phyloP scores from a whole-genome alignment of 2,797 vertebrate genomes.

The Trachurus trachurus region DNA sequence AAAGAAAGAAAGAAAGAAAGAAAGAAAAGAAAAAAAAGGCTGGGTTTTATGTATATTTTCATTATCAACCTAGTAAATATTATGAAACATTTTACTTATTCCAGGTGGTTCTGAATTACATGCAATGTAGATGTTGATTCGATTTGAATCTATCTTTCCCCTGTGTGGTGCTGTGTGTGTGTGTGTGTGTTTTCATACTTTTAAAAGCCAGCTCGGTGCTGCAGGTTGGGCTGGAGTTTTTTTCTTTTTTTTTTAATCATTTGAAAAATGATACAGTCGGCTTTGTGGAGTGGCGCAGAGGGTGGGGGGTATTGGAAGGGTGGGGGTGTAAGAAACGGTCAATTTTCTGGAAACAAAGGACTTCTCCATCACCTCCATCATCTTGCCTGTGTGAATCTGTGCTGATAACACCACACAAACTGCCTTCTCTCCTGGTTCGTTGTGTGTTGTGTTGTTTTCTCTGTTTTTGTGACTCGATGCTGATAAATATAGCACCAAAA shows the following conservation, averaged over 20 bases:
- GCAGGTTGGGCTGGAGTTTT: slow-evolving; percentile 47
- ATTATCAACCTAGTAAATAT: not conserved
- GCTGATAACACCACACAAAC: slow-evolving; percentile 29
- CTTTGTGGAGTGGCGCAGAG: not conserved
- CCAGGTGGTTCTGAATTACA: not conserved
- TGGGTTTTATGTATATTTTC: not conserved
- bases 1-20: no score
- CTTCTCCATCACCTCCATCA: slow-evolving; percentile 57
- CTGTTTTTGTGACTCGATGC: not conserved
- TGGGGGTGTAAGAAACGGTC: slow-evolving; percentile 57
- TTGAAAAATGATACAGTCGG: slow-evolving; percentile 68
- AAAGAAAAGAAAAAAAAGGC: not conserved
- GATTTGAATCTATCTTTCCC: not conserved
- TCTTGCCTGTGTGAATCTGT: slow-evolving; percentile 18
- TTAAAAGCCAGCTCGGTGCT: slow-evolving; percentile 47
- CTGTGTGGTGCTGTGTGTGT: not conserved
- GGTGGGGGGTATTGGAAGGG: not conserved
- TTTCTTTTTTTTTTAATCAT: slow-evolving; percentile 38
- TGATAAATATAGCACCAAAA: not conserved
- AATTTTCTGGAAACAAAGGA: slow-evolving; percentile 77
- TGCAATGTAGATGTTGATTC: not conserved
- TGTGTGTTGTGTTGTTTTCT: not conserved
- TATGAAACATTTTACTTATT: not conserved
- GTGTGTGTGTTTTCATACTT: not conserved
- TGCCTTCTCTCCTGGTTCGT: no score